phyloP scores from a whole-genome alignment of 2,797 vertebrate genomes.

The Phylloscopus collybita region DNA sequence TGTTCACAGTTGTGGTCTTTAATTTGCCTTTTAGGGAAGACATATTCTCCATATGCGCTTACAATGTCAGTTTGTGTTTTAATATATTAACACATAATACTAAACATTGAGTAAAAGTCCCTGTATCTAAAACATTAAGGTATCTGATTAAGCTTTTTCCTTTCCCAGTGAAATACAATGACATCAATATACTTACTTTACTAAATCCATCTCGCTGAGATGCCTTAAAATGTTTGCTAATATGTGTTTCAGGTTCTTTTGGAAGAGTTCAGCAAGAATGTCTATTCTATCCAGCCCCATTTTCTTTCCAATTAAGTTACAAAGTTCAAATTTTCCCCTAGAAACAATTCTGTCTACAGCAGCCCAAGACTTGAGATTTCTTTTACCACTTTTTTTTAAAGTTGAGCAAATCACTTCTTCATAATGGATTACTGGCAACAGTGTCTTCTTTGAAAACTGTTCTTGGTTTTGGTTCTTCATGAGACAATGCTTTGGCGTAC shows the following conservation, averaged over 20 bases:
- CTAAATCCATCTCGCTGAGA: slow-evolving; percentile 86
- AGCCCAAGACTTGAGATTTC: slow-evolving; percentile 82
- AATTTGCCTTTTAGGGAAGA: not conserved
- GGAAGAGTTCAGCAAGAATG: slow-evolving; percentile 84
- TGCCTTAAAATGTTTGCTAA: slow-evolving; percentile 83
- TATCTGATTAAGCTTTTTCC: not conserved
- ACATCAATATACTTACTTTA: slow-evolving; percentile 82
- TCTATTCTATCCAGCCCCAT: slow-evolving; percentile 90
- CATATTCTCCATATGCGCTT: not conserved
- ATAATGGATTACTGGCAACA: slow-evolving; percentile 85
- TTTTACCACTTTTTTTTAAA: slow-evolving; percentile 81
- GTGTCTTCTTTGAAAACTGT: slow-evolving; percentile 61
- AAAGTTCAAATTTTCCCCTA: slow-evolving; percentile 74
- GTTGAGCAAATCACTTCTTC: slow-evolving; percentile 85
- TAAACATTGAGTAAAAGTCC: not conserved
- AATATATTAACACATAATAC: not conserved
- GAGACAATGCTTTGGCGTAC: slow-evolving; percentile 58
- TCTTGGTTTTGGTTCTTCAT: slow-evolving; percentile 41
- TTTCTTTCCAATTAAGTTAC: slow-evolving; percentile 88
- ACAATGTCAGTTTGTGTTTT: not conserved
- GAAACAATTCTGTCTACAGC: slow-evolving; percentile 79
- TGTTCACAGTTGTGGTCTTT: not conserved
- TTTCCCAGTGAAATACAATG: not conserved
- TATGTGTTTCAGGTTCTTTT: slow-evolving; percentile 84
- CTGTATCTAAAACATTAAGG: not conserved